Evolutionary conservation across 2,113 vertebrate genomes (phyloP).

Genomic region (Gnathonemus longibarbis): DNA sequence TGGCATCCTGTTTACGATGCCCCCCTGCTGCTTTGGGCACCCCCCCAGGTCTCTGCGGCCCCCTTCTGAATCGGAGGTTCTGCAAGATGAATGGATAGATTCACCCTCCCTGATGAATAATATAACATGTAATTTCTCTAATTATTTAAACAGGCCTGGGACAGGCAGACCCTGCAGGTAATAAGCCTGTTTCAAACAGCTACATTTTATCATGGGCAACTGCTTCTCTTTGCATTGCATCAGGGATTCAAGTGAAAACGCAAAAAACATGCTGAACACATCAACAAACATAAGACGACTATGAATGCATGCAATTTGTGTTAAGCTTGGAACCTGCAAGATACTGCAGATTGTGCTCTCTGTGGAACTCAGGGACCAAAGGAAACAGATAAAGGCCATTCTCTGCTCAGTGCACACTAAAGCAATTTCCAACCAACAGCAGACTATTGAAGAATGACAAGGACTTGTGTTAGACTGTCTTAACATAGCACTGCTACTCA

Average conservation of each 20-base stretch:
- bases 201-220: neutral
- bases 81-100: neutral
- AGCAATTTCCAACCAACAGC: neutral
- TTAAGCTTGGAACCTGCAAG: neutral
- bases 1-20: neutral
- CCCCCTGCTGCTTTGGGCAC: neutral
- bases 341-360: neutral
- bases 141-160: neutral
- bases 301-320: neutral
- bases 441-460: neutral
- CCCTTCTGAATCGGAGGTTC: neutral
- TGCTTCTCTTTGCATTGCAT: neutral
- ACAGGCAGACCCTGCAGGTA: neutral
- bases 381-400: neutral
- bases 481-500: neutral
- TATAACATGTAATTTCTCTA: neutral
- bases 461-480: neutral
- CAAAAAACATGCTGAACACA: neutral
- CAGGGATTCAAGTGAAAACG: neutral
- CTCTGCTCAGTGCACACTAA: neutral
- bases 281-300: neutral
- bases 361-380: neutral
- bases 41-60: neutral
- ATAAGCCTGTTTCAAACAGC: neutral
- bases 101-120: neutral